Conservation (phyloP, 2,113 vertebrate species). For the Panurus biarmicus region DNA sequence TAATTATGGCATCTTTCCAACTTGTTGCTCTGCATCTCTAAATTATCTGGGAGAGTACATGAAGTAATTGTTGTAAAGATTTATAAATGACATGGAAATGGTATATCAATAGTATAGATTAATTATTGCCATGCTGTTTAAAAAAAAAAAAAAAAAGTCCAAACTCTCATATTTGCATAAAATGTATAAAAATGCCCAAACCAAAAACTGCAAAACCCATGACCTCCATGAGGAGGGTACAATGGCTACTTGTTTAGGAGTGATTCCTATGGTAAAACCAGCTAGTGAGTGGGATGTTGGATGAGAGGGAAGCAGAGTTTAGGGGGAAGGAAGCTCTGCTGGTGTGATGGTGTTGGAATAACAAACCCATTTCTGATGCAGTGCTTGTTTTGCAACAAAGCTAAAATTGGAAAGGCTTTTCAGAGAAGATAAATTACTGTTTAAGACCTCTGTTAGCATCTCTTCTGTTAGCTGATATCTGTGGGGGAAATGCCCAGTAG, state of each 20-base stretch:
- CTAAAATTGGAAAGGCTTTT: not conserved
- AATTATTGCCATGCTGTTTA: not conserved
- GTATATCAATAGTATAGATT: not conserved
- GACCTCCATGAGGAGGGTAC: not conserved
- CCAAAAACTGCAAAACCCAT: fast-evolving
- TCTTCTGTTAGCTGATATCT: not conserved
- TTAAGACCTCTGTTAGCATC: not conserved
- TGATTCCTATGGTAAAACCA: not conserved
- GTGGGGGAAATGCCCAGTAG: not conserved
- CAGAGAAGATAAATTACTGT: not conserved
- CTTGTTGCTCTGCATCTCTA: not conserved
- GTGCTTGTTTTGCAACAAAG: not conserved
- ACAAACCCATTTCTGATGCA: not conserved
- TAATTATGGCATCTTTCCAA: not conserved
- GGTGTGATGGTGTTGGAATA: not conserved
- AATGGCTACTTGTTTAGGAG: not conserved
- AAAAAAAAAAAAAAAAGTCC: not conserved
- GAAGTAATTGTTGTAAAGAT: not conserved
- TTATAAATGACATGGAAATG: not conserved
- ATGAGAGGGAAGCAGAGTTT: not conserved
- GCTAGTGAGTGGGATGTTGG: not conserved
- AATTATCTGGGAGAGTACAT: not conserved
- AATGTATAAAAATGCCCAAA: not conserved
- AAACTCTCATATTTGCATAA: not conserved
- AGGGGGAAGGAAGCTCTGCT: not conserved